phyloP scores from a whole-genome alignment of 2,888 invertebrate genomes.

The Acleris cristana region DNA sequence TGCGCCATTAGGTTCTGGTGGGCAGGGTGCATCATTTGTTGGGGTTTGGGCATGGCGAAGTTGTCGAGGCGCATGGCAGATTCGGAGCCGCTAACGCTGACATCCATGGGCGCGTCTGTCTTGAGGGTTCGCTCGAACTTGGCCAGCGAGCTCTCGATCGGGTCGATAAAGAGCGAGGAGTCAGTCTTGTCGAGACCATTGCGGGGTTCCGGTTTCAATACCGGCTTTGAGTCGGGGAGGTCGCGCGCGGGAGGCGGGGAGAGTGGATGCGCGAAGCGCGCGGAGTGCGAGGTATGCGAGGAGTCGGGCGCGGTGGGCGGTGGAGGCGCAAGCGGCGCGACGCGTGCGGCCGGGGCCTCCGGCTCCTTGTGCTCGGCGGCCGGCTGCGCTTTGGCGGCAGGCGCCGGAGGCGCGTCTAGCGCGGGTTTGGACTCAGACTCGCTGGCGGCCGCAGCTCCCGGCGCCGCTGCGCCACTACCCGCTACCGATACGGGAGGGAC shows the following conservation, averaged over 20 bases:
- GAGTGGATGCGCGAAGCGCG: slow-evolving; percentile 37
- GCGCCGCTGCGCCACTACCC: slow-evolving; percentile 35
- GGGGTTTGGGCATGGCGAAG: slow-evolving; percentile 72
- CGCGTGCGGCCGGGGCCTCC: slow-evolving; percentile 50
- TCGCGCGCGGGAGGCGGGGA: slow-evolving; percentile 52
- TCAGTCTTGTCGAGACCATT: slow-evolving; percentile 77
- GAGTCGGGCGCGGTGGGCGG: slow-evolving; percentile 59
- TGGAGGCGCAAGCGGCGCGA: slow-evolving; percentile 49
- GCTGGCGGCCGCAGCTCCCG: slow-evolving; percentile 38
- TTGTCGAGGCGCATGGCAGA: slow-evolving; percentile 77
- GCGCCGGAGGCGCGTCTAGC: slow-evolving; percentile 40
- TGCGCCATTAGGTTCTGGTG: slow-evolving; percentile 78
- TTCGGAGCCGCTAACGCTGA: slow-evolving; percentile 76
- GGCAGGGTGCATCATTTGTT: slow-evolving; percentile 64
- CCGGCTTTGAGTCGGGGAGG: slow-evolving; percentile 56
- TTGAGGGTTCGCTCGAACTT: slow-evolving; percentile 86
- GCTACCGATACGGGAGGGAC: slow-evolving; percentile 47
- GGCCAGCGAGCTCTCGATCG: slow-evolving; percentile 88
- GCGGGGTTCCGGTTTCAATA: slow-evolving; percentile 63
- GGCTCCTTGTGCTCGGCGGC: slow-evolving; percentile 48
- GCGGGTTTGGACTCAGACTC: slow-evolving; percentile 49
- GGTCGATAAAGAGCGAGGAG: slow-evolving; percentile 84
- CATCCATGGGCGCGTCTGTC: slow-evolving; percentile 82
- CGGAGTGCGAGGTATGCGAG: slow-evolving; percentile 39
- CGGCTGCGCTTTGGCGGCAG: slow-evolving; percentile 46